Evolutionary conservation across 2,113 vertebrate genomes (phyloP), one percentile per base, ranked within the genome.

Genomic region (Actenoides hombroni): DNA sequence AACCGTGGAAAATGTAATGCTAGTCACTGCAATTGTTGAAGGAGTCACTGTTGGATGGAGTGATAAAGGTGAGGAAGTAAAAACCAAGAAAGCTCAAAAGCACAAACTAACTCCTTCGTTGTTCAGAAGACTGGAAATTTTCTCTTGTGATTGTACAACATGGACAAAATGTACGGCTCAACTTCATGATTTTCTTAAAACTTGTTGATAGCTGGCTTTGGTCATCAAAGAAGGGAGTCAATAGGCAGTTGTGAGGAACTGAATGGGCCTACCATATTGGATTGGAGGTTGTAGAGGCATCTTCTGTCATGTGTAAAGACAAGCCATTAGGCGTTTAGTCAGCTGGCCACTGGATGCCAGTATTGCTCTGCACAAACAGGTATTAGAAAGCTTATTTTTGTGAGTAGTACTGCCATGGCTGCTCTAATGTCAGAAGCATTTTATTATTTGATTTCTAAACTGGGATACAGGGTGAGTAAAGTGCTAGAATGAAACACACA

Each of bases 291-390:
- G 49, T 44, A 61, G 35, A 20, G 65, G 7, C 16, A 35, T 60
- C 35, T 71, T 79, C 35, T 28, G 48, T 49, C n/a, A 11, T 11
- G 3, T 31, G 17, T 44, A 42, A 68, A 61, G 54, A 60, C 16
- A 68, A 65, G 8, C 20, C 59, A 40, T 33, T 56, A 33, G 70
- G 49, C 65, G 26, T 84, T 78, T 70, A 64, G 33, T 39, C 11
- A 35, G 26, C 10, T 79, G 89, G 53, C 91, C 91, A 87, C 91
- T 91, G 89, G 86, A 94, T 96, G 91, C 83, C 89, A 96, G 78
- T 82, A 68, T 96, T 89, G 69, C 48, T 92, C 77, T 76, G 51
- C 86, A 78, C 69, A 94, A 88, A 51, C 15, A 25, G 8, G 23
- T 26, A 33, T 14, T 7, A 11, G 12, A 33, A 67, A 70, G 60